phyloP scores from a whole-genome alignment of 2,888 invertebrate genomes.

The Heliconius ethilla region DNA sequence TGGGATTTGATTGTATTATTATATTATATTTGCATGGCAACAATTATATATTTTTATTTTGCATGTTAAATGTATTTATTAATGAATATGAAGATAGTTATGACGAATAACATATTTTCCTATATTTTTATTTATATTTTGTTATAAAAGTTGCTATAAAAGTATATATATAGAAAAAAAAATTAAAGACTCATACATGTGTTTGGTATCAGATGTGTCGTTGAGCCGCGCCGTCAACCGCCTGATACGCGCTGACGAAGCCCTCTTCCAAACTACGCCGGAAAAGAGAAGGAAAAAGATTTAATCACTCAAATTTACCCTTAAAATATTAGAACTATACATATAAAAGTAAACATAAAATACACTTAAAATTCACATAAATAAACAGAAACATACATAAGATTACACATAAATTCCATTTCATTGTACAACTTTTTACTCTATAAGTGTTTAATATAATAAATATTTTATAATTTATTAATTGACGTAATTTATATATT shows the following conservation, averaged over 20 bases:
- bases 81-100: too few species aligned
- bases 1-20: conserved; percentile 7
- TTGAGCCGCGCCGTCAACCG: conserved; percentile 78
- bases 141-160: conserved; percentile 28
- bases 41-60: conserved; percentile 12
- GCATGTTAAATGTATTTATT: conserved; percentile 2
- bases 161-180: conserved; percentile 22
- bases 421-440: too few species aligned
- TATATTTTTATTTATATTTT: too few species aligned
- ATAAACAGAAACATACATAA: too few species aligned
- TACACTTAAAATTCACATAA: too few species aligned
- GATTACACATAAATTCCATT: too few species aligned
- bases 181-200: conserved; percentile 13
- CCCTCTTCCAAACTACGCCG: conserved; percentile 73
- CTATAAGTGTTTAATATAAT: too few species aligned
- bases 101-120: neutral
- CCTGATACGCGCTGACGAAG: conserved; percentile 75
- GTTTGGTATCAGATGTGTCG: conserved; percentile 71
- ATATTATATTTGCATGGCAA: conserved; percentile 12
- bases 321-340: neutral
- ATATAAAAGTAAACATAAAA: too few species aligned
- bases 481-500: too few species aligned
- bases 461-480: too few species aligned
- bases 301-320: conserved; percentile 35
- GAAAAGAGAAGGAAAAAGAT: conserved; percentile 79